These are phyloP conservation scores for Mormyrus hasselquistii DNA, from an alignment of 2,797 vertebrate species.

Conservation along the genomic window DNA sequence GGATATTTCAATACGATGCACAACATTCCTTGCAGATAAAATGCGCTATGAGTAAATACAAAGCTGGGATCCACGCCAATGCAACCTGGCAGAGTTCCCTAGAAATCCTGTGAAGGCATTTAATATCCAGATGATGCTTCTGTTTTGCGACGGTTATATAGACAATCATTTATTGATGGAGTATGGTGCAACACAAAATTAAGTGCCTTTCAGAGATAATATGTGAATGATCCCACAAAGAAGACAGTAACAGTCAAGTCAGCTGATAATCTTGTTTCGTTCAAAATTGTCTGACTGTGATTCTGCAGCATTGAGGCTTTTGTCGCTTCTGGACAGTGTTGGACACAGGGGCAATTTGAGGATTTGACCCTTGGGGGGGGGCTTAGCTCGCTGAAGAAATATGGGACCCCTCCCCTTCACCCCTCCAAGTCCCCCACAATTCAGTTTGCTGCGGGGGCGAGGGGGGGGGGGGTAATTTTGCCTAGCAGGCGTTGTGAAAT, in stretches of 20 bases:
- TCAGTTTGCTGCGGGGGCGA: neutral
- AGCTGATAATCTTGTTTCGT: neutral
- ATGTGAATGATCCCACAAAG: conserved; percentile 2
- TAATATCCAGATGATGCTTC: conserved; percentile 67
- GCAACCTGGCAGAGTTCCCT: conserved; percentile 67
- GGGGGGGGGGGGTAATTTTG: neutral
- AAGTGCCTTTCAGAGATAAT: conserved; percentile 8
- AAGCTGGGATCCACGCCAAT: conserved; percentile 60
- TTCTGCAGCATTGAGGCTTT: neutral
- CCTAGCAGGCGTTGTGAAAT: neutral
- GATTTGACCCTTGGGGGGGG: neutral
- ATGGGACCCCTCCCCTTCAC: neutral
- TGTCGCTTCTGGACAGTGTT: neutral
- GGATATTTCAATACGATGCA: conserved; percentile 29
- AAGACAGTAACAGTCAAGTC: neutral
- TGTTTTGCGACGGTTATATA: conserved; percentile 28
- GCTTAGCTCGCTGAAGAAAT: neutral
- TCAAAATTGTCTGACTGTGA: neutral
- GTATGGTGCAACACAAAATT: neutral
- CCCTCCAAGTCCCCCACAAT: neutral
- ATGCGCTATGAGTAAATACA: conserved; percentile 53
- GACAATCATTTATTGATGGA: neutral
- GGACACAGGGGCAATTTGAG: neutral
- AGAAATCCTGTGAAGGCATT: conserved; percentile 67
- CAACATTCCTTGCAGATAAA: conserved; percentile 54